Evolutionary conservation across 2,113 vertebrate genomes (phyloP), one percentile per base, ranked within the genome.

Genomic region (Laterallus jamaicensis): DNA sequence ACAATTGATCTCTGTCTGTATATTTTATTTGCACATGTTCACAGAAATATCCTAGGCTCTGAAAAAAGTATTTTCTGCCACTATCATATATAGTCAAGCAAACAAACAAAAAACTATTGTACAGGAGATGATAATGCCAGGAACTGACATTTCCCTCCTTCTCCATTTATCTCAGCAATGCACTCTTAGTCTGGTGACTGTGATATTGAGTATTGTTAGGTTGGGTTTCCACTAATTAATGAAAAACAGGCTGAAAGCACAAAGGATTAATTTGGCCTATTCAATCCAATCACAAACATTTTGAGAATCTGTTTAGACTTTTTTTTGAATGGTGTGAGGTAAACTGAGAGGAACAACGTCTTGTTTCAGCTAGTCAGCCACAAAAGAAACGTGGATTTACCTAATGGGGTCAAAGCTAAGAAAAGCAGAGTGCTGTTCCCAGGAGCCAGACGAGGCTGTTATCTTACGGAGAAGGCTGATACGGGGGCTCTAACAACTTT

Each of bases 231-330:
- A 91, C 88, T 96, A 91, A 95, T 88, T 96, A 94, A 94, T 87
- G 92, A 95, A 92, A 96, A 96, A 86, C 92, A 92, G 58, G 62
- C 95, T 92, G 86, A 62, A 95, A 95, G 83, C 88, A 96, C 95
- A 95, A 96, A 95, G 90, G 86, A 96, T 94, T 96, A 69, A 93
- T 96, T 96, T 94, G 74, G 90, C 37, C 95, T 94, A 82, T 96
- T 94, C 93, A 94, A 79, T 84, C 69, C 90, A 86, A 93, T 96
- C 80, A 75, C 80, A 92, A 95, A 95, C 93, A 88, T 92, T 95
- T 96, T 86, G 88, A 87, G 92, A 82, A 91, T 94, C 91, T 95
- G 87, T 91, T 96, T 94, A 85, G 89, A 59, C 90, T 90, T 92
- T 90, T 49, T 92, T 94, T 71, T 91, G 66, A 91, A 94, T 89